Evolutionary conservation across 2,797 vertebrate genomes (phyloP), one percentile per base, ranked within the genome.

Genomic region (Darevskia nairensis): DNA sequence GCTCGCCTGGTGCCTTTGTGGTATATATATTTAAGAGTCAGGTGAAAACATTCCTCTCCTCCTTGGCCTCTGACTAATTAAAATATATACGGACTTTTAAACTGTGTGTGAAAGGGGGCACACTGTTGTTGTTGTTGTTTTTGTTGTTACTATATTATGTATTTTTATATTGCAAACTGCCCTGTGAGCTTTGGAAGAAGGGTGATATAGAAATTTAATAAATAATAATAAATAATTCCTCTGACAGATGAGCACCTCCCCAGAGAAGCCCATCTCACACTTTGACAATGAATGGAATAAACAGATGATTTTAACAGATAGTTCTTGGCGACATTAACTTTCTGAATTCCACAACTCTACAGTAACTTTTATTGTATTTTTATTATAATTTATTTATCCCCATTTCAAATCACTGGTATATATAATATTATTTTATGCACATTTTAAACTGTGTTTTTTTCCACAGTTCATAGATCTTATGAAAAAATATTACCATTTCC

Each of bases 401-500:
- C 25, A 81, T 76, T 59, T 85, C 66, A 76, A 76, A 77, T 64
- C 39, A 82, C 8, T 39, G 25, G 55, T 76, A 69, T 86, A 89
- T 27, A 82, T 81, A 76, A 81, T 41, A 85, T 55, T 72, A 44
- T 76, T 44, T 77, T 77, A 88, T 71, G 50, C 46, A 71, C 32
- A 85, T 77, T 78, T 85, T 85, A 82, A 84, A 81, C 44, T 85
- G 27, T 61, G 50, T 50, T 76, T n/a, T 50, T 85, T 85, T 59
- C 71, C n/a, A 85, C 64, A 84, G 23, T 39, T 88, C 82, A 46
- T 82, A 77, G n/a, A 85, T 39, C 64, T 69, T 75, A 10, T 81
- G 59, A 81, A 80, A 75, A 87, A 81, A 85, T 80, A 84, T 83
- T 80, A 76, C 77, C 46, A 71, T 76, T 90, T 27, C 27, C 69